Evolutionary conservation across 2,113 vertebrate species (phyloP).

Genomic region (Tachycineta bicolor): DNA sequence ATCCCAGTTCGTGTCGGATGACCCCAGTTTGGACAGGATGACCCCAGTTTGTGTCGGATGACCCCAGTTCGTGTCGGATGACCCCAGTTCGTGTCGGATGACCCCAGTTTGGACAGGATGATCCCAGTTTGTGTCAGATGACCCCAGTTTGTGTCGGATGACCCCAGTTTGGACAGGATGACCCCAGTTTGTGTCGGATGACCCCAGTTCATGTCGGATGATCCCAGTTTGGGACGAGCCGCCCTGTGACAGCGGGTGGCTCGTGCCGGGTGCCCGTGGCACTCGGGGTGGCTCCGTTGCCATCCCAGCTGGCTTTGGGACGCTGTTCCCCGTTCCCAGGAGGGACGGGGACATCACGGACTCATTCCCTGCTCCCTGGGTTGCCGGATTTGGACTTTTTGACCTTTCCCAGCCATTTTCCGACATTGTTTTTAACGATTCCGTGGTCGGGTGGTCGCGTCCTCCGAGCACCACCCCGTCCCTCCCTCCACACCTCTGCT

Average conservation of each 20-base stretch:
- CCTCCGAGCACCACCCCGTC: not conserved
- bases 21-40: too few relatives aligned
- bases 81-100: too few relatives aligned
- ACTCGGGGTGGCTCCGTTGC: fast-evolving
- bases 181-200: too few relatives aligned
- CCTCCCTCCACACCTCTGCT: not conserved
- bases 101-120: too few relatives aligned
- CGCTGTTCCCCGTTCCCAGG: not conserved
- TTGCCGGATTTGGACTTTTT: not conserved
- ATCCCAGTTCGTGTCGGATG: too few relatives aligned
- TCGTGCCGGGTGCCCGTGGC: not conserved
- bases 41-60: too few relatives aligned
- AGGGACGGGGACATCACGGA: not conserved
- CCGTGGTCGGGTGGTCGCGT: fast-evolving
- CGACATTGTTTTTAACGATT: fast-evolving
- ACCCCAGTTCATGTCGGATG: too few relatives aligned
- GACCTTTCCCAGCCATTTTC: not conserved
- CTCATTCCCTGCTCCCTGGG: not conserved
- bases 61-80: too few relatives aligned
- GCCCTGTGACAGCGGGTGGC: not conserved
- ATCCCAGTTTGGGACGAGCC: not conserved
- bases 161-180: too few relatives aligned
- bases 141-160: too few relatives aligned
- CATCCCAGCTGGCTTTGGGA: fast-evolving
- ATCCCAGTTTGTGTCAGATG: too few relatives aligned